phyloP scores from a whole-genome alignment of 2,797 vertebrate species.

The Heliangelus exortis region DNA sequence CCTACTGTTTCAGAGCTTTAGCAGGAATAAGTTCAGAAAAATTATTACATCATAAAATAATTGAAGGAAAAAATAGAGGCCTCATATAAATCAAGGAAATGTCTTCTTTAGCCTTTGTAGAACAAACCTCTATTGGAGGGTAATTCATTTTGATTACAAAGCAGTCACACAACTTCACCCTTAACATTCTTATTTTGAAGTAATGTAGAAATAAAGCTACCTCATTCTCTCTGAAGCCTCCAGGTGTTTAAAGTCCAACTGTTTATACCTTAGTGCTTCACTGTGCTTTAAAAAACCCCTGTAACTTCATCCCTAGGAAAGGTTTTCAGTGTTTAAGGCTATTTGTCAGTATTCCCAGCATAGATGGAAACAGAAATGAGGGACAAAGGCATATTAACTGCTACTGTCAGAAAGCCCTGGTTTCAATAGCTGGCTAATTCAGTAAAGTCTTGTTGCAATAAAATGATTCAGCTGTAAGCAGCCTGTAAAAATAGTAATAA shows the following conservation, averaged over 20 bases:
- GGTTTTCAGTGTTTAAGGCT: not conserved
- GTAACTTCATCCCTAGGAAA: slow-evolving; percentile 18
- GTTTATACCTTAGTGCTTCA: not conserved
- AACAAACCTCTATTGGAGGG: not conserved
- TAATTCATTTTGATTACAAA: not conserved
- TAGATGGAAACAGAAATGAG: slow-evolving; percentile 12
- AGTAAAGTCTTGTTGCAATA: slow-evolving; percentile 66
- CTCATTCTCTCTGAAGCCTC: not conserved
- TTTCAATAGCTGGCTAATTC: slow-evolving; percentile 64
- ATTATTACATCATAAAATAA: slow-evolving; percentile 21
- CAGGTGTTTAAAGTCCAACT: not conserved
- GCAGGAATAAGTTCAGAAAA: not conserved
- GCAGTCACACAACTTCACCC: not conserved
- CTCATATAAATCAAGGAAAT: not conserved
- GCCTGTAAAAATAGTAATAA: slow-evolving; percentile 59
- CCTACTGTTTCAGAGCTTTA: slow-evolving; percentile 9
- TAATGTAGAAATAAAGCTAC: not conserved
- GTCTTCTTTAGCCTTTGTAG: not conserved
- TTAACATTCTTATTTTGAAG: not conserved
- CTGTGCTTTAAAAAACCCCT: slow-evolving; percentile 1
- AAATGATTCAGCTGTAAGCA: slow-evolving; percentile 67
- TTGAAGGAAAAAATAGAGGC: not conserved
- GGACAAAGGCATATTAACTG: slow-evolving; percentile 53
- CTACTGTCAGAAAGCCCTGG: slow-evolving; percentile 20
- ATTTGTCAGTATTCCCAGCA: not conserved